Base-by-base conservation (phyloP, 2,797 vertebrate species). In the Varecia variegata region DNA sequence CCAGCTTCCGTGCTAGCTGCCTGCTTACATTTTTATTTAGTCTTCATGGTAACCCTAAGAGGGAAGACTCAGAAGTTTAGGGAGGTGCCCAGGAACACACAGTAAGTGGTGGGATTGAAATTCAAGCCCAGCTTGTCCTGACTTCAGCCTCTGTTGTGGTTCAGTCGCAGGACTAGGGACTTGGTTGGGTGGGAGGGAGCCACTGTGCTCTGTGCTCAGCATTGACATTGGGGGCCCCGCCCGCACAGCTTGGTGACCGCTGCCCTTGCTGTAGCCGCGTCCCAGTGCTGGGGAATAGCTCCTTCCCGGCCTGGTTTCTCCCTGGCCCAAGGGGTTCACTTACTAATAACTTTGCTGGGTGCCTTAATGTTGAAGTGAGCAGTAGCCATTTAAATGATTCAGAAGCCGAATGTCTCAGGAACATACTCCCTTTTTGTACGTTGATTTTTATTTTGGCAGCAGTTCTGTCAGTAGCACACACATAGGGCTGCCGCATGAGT, bases 401-500 rank as follows among this genome's bases (percentile, higher is more conserved):
- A 21, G 23, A 70, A 68, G 68, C 68, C 7, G 0, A n/a, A 32
- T 40, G 27, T 68, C 84, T 2, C 21, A 12, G 60, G 65, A 74
- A 25, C 32, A 6, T 0, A 43, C 5, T 52, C 71, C 20, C 20
- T 81, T 35, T 79, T 15, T 17, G 2, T 80, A 65, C 17, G 32
- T 77, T 52, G n/a, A 25, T 93, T 56, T 71, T 70, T 23, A 12
- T n/a, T 35, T 86, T 30, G 25, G 50, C 10, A 43, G 40, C 30
- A 7, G 20, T 38, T 12, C 52, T 25, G 18, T 45, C 43, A n/a
- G 54, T 25, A 56, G 17, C 45, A 50, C 14, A 12, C 20, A 2
- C 4, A 1, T n/a, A 3, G 40, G 4, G 1, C 35, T 32, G 27
- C 15, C 1, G 1, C 4, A 0, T 0, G 2, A 50, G 2, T 15